phyloP scores from a whole-genome alignment of 2,113 vertebrate species.

The Fregetta grallaria region DNA sequence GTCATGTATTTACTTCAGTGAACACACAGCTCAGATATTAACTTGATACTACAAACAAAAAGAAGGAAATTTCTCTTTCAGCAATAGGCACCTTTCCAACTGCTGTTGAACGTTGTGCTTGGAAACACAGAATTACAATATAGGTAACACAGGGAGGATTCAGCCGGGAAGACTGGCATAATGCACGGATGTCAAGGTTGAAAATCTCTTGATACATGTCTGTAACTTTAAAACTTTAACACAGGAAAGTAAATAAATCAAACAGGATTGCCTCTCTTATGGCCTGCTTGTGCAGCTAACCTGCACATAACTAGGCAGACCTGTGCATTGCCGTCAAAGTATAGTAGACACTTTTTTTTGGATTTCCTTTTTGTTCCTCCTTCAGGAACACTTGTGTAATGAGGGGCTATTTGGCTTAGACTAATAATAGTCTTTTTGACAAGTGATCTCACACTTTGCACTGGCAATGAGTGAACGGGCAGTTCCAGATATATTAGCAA shows the following conservation, averaged over 20 bases:
- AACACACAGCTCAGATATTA: background rate
- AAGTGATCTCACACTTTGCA: background rate
- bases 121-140: background rate
- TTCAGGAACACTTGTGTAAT: background rate
- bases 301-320: background rate
- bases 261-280: background rate
- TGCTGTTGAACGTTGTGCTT: accelerated
- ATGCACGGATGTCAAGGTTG: accelerated
- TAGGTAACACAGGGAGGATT: background rate
- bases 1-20: background rate
- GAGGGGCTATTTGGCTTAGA: background rate
- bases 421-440: background rate
- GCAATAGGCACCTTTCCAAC: background rate
- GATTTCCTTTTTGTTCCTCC: background rate
- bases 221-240: background rate
- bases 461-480: background rate
- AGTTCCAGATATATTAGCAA: background rate
- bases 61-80: background rate
- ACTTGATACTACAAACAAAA: background rate
- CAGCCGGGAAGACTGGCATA: background rate
- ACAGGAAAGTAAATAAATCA: background rate
- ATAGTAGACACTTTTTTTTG: accelerated
- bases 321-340: accelerated
- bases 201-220: background rate
- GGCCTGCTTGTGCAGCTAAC: background rate